phyloP scores from a whole-genome alignment of 37 sponge, comb jelly and placozoan species.

The Tethya wilhelma region DNA sequence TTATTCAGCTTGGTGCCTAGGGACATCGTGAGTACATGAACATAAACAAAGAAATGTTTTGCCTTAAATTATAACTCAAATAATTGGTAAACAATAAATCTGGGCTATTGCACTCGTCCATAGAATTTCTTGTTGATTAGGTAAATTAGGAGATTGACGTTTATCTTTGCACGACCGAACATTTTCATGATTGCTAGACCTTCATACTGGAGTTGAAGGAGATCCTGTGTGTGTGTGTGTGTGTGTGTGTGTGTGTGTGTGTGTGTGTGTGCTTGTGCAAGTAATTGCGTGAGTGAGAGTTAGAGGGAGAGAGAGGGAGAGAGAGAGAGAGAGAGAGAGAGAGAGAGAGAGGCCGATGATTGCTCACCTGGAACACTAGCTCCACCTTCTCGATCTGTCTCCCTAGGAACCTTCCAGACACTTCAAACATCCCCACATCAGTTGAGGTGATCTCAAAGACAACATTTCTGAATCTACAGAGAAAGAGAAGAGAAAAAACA shows the following conservation, averaged over 20 bases:
- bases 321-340: slow-evolving; percentile 19
- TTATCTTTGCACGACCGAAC: slow-evolving; percentile 90
- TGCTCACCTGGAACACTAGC: slow-evolving; percentile 91
- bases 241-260: too few species aligned
- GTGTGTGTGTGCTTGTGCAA: not conserved
- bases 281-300: too few species aligned
- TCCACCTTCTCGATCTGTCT: slow-evolving; percentile 91
- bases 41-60: not conserved
- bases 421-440: slow-evolving; percentile 90
- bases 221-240: slow-evolving; percentile 52
- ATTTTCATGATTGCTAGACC: slow-evolving; percentile 97
- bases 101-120: slow-evolving; percentile 65
- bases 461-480: slow-evolving; percentile 87
- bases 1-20: not conserved
- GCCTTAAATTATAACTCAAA: slow-evolving; percentile 9
- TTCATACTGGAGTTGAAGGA: slow-evolving; percentile 97
- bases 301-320: not conserved
- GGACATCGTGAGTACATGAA: not conserved
- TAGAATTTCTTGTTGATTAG: slow-evolving; percentile 99
- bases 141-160: slow-evolving; percentile 96
- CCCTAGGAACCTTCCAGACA: slow-evolving; percentile 92
- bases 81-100: too few species aligned
- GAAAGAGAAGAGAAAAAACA: not conserved
- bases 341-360: not conserved
- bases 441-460: slow-evolving; percentile 91